Percentiles rank a stretch among this genome's conserved stretches.
Conservation (phyloP, 2,113 vertebrate species). For the Spilogale gracilis region DNA sequence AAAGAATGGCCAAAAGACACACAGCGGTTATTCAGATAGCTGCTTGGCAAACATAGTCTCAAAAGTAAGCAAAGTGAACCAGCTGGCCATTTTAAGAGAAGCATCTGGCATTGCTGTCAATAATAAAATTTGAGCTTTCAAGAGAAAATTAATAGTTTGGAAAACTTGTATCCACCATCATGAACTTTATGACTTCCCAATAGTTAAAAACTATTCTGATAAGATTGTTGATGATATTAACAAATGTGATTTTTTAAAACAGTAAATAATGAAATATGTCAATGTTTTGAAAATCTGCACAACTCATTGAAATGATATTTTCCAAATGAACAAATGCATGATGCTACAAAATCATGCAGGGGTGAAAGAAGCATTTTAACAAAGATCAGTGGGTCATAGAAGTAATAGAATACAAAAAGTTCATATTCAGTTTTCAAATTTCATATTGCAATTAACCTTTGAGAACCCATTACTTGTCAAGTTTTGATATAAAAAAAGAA, state of each 20-base stretch:
- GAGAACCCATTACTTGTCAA: conserved; percentile 54
- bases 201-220: conserved; percentile 56
- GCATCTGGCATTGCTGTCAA: not conserved
- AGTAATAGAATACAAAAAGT: conserved; percentile 30
- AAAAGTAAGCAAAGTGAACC: conserved; percentile 42
- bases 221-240: conserved; percentile 38
- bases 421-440: conserved; percentile 36
- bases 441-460: conserved; percentile 28
- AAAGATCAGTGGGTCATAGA: not conserved
- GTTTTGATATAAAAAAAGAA: conserved; percentile 58
- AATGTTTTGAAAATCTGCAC: not conserved
- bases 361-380: conserved; percentile 6
- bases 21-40: conserved; percentile 12
- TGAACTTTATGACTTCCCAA: not conserved
- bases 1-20: conserved; percentile 19
- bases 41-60: not conserved
- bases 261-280: conserved; percentile 6
- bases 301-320: conserved; percentile 31
- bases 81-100: conserved; percentile 40
- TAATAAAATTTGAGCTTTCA: conserved; percentile 68
- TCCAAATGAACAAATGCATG: not conserved
- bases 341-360: conserved; percentile 17
- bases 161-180: not conserved
- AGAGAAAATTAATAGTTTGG: conserved; percentile 45
- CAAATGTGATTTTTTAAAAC: conserved; percentile 46